Evolutionary conservation across 35 echinoderm and acorn worm genomes (phyloP).

Genomic region (Acanthaster planci): DNA sequence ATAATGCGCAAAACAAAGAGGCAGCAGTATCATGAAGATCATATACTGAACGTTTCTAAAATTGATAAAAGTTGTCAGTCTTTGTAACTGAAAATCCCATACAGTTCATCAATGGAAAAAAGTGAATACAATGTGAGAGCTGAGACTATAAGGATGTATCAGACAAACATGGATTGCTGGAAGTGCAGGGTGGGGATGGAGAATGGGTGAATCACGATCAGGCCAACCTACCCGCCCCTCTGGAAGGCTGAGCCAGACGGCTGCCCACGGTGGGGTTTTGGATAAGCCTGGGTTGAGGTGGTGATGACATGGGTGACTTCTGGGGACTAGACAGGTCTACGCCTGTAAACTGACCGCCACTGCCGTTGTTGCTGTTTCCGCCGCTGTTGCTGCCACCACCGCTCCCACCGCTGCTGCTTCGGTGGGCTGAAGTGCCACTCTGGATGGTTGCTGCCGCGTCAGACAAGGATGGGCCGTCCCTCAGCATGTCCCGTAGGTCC

Average conservation of each 20-base stretch:
- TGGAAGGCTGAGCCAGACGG: slow-evolving; percentile 69
- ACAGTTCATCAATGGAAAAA: too few species aligned
- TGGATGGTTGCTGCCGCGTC: slow-evolving; percentile 26
- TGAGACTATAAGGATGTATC: too few species aligned
- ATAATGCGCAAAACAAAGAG: too few species aligned
- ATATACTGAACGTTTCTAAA: too few species aligned
- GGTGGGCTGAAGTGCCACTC: slow-evolving; percentile 35
- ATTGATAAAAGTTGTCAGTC: too few species aligned
- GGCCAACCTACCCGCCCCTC: slow-evolving; percentile 36
- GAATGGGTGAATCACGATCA: background rate
- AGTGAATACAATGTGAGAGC: too few species aligned
- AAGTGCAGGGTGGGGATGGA: too few species aligned
- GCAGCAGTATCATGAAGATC: too few species aligned
- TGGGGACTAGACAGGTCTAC: slow-evolving; percentile 92
- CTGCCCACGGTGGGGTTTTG: slow-evolving; percentile 71
- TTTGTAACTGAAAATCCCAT: too few species aligned
- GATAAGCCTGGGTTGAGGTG: slow-evolving; percentile 57
- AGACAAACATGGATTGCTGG: too few species aligned
- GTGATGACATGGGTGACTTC: slow-evolving; percentile 64
- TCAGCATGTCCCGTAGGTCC: slow-evolving; percentile 82
- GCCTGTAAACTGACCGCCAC: slow-evolving; percentile 77
- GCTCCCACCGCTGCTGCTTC: slow-evolving; percentile 24
- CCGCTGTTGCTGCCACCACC: slow-evolving; percentile 32
- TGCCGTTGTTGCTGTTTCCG: slow-evolving; percentile 22
- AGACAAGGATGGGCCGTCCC: slow-evolving; percentile 68